A percentile compares a stretch with the other conserved stretches of the same genome.
Evolutionary conservation across 2,888 invertebrate genomes (phyloP).

Genomic region (Drosophila phalerata): DNA sequence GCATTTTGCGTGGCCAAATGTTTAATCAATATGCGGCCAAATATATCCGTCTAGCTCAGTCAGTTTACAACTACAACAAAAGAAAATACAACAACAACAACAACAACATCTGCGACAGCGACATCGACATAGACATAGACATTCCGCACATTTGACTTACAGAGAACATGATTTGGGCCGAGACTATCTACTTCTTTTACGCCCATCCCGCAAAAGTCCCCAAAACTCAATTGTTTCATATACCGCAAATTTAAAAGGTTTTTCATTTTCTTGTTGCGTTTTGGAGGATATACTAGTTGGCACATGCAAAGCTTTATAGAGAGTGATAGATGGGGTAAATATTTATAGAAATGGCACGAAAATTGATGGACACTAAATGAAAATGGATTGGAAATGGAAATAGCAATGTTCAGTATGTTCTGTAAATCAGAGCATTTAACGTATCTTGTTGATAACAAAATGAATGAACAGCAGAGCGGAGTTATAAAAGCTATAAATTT

Average conservation of each 20-base stretch:
- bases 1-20: slow-evolving; percentile 74
- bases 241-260: slow-evolving; percentile 29
- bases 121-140: slow-evolving; percentile 28
- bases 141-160: slow-evolving; percentile 47
- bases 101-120: neutral
- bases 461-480: neutral
- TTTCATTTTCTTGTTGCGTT: slow-evolving; percentile 10
- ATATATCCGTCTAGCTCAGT: slow-evolving; percentile 42
- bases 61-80: slow-evolving; percentile 11
- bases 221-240: slow-evolving; percentile 12
- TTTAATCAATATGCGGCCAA: slow-evolving; percentile 75
- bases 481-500: slow-evolving; percentile 2
- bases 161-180: slow-evolving; percentile 53
- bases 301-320: slow-evolving; percentile 5
- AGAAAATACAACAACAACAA: neutral
- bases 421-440: slow-evolving; percentile 17
- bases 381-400: slow-evolving; percentile 15
- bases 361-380: slow-evolving; percentile 24
- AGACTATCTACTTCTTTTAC: slow-evolving; percentile 1
- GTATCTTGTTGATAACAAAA: slow-evolving; percentile 5
- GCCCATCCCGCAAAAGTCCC: too few species aligned
- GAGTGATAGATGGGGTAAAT: slow-evolving; percentile 24
- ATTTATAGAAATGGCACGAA: slow-evolving; percentile 22
- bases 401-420: neutral
- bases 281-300: neutral